Percentiles rank a stretch among this genome's conserved stretches.
These are phyloP conservation scores for Parnassius apollo DNA, from an alignment of 2,888 invertebrate genomes.

Conservation along the genomic window DNA sequence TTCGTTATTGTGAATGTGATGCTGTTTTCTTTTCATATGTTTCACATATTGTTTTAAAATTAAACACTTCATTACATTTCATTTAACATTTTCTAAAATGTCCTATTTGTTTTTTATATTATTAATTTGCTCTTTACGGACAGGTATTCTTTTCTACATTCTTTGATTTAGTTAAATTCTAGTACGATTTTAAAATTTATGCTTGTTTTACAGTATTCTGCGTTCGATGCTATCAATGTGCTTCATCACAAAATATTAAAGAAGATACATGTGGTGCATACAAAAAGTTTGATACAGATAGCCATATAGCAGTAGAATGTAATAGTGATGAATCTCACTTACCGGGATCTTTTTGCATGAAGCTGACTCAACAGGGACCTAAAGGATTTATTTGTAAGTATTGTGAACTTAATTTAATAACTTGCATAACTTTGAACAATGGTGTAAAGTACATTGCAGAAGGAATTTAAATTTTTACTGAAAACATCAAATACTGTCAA, in stretches of 20 bases:
- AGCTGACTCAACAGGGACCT: conserved; percentile 95
- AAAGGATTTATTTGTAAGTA: conserved; percentile 96
- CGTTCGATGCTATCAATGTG: conserved; percentile 96
- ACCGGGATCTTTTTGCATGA: conserved; percentile 98
- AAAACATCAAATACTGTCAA: no score
- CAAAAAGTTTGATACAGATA: conserved; percentile 89
- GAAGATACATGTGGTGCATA: conserved; percentile 96
- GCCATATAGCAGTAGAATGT: conserved; percentile 95
- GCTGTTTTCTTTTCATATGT: background rate
- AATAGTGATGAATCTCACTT: conserved; percentile 95
- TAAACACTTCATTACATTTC: conserved; percentile 16
- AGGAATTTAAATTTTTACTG: no score
- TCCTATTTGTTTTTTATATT: conserved; percentile 29
- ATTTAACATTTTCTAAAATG: conserved; percentile 16
- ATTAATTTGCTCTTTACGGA: conserved; percentile 34
- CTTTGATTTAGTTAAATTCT: background rate
- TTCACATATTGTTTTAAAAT: background rate
- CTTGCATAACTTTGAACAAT: no score
- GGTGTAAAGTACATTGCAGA: no score
- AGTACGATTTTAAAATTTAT: conserved; percentile 11
- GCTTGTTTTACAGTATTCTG: conserved; percentile 77
- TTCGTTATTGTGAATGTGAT: conserved; percentile 16
- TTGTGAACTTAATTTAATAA: background rate
- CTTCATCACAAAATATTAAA: conserved; percentile 89
- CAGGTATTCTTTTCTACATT: conserved; percentile 33